These are phyloP conservation scores for Unio pictorum DNA, from an alignment of 2,888 invertebrate genomes.

Conservation along the genomic window DNA sequence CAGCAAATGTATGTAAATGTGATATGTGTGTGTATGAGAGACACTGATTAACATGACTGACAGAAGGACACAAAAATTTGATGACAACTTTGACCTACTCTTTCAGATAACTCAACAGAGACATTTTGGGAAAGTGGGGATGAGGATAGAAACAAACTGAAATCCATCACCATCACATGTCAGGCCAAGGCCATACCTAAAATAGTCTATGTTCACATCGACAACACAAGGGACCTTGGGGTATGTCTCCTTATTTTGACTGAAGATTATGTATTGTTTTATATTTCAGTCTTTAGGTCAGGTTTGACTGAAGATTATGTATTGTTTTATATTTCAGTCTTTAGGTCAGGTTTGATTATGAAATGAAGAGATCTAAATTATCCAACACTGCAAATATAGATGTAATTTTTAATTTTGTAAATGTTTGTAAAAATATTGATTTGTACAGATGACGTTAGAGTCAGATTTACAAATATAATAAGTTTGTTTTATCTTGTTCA, in stretches of 20 bases:
- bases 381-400: too few species aligned
- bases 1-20: too few species aligned
- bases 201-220: slow-evolving; percentile 90
- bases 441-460: too few species aligned
- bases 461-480: too few species aligned
- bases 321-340: background rate
- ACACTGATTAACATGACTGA: too few species aligned
- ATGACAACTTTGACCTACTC: too few species aligned
- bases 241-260: slow-evolving; percentile 74
- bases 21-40: too few species aligned
- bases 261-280: background rate
- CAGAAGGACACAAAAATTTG: too few species aligned
- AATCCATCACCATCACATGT: slow-evolving; percentile 83
- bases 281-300: background rate
- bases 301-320: background rate
- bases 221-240: slow-evolving; percentile 92
- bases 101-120: slow-evolving; percentile 89
- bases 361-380: too few species aligned
- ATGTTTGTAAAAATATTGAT: too few species aligned
- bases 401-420: too few species aligned
- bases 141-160: slow-evolving; percentile 92
- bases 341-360: background rate
- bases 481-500: too few species aligned
- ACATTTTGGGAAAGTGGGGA: slow-evolving; percentile 99
- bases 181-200: slow-evolving; percentile 79